Percentiles rank a stretch among this genome's conserved stretches.
Evolutionary conservation across 2,797 vertebrate species (phyloP).

Genomic region (Monodelphis domestica): DNA sequence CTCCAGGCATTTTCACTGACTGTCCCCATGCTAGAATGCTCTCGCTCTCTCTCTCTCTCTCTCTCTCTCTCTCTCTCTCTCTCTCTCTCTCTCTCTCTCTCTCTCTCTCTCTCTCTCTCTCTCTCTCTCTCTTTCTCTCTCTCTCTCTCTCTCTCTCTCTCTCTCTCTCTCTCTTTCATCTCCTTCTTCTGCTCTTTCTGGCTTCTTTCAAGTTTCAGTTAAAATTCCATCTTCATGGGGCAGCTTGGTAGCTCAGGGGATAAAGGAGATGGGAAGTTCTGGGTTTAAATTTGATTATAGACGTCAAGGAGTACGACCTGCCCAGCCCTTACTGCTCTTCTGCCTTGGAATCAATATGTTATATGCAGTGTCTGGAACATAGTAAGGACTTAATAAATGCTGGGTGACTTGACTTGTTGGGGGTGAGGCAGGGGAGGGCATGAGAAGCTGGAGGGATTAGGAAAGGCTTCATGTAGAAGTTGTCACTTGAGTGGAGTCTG

Average conservation of each 20-base stretch:
- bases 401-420: background rate
- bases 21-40: background rate
- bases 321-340: no score
- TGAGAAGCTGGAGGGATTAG: background rate
- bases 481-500: background rate
- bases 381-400: background rate
- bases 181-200: background rate
- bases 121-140: background rate
- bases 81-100: background rate
- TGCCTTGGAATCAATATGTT: no score
- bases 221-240: background rate
- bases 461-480: background rate
- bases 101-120: background rate
- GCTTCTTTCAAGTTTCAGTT: background rate
- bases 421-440: background rate
- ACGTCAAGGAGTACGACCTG: no score
- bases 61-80: background rate
- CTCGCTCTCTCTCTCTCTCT: background rate
- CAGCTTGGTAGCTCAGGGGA: no score
- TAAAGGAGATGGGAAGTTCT: no score
- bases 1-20: background rate
- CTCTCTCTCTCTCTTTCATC: background rate
- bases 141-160: background rate
- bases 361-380: background rate
- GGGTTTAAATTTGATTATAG: no score